Evolutionary conservation across 2,888 invertebrate species (phyloP), one percentile per base, ranked within the genome.

Genomic region (Cataglyphis albicans): DNA sequence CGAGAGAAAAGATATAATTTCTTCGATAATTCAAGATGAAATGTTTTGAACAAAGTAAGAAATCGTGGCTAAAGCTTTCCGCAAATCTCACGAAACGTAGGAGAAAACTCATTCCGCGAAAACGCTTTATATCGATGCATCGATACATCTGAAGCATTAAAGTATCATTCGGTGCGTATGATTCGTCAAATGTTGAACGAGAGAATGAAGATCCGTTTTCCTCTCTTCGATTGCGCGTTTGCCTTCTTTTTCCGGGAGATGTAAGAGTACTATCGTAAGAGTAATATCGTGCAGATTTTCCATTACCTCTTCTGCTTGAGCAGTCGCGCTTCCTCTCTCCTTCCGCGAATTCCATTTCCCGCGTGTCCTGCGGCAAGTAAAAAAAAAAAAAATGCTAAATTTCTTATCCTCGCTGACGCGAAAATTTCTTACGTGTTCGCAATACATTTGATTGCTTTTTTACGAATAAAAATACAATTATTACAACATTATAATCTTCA

Each of bases 221-320:
- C 18, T 35, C 55, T 76, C 38, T n/a, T 25, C 55, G n/a, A 67
- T 76, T 55, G 68, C 68, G 7, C 52, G 25, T 41, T 52, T 32
- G 32, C 32, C 44, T 78, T 65, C 80, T 55, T 44, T 81, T 55
- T 64, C 35, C 61, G 52, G 67, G 55, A 65, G 41, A 52, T 55
- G 44, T 67, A 52, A 67, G 68, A 67, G 21, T 52, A 68, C 52
- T 68, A 52, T 52, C 82, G 84, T 84, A 84, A 84, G 72, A 84
- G 84, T 84, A 84, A 84, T 76, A 84, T 83, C 64, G 76, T 63
- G 61, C 82, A 72, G 84, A 84, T 83, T 83, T 84, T 83, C 82
- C 75, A 84, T 84, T 84, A 84, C 75, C 41, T 65, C 35, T 75
- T 75, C 55, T 68, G 29, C 38, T n/a, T 25, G 68, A 55, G 29